Percentiles rank a stretch among this genome's conserved stretches.
phyloP scores from a whole-genome alignment of 2,888 invertebrate species.

The Monopis laevigella region DNA sequence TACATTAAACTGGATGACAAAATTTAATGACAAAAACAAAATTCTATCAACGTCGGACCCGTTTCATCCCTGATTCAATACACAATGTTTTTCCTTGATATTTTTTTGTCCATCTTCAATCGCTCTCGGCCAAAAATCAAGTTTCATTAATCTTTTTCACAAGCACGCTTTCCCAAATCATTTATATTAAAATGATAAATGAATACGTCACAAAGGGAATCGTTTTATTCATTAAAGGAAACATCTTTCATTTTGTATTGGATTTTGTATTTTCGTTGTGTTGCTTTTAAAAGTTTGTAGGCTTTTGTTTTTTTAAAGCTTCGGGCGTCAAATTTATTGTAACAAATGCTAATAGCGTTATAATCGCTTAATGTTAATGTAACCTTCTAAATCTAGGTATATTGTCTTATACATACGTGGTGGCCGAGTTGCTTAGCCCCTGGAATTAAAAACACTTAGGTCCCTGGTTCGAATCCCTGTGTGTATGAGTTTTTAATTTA shows the following conservation, averaged over 20 bases:
- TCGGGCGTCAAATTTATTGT: not conserved
- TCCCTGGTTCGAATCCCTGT: too few relatives aligned
- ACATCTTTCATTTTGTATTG: not conserved
- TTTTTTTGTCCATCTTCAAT: slow-evolving; percentile 9
- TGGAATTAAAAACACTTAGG: too few relatives aligned
- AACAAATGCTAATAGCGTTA: not conserved
- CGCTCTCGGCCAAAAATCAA: slow-evolving; percentile 12
- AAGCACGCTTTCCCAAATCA: slow-evolving; percentile 11
- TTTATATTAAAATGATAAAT: slow-evolving; percentile 12
- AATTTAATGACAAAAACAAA: slow-evolving; percentile 8
- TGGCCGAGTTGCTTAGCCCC: too few relatives aligned
- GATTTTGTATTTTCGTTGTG: not conserved
- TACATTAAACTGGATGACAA: not conserved
- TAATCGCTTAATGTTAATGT: not conserved
- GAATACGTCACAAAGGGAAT: not conserved
- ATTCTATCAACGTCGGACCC: slow-evolving; percentile 12
- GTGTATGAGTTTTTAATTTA: too few relatives aligned
- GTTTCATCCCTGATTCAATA: slow-evolving; percentile 10
- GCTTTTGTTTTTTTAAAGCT: not conserved
- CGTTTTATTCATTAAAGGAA: slow-evolving; percentile 9
- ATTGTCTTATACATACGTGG: too few relatives aligned
- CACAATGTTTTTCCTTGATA: slow-evolving; percentile 8
- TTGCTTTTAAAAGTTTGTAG: not conserved
- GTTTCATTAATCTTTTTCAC: slow-evolving; percentile 11
- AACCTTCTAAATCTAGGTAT: too few relatives aligned